Base-by-base conservation (phyloP, 2,797 vertebrate genomes). In the Alauda arvensis region DNA sequence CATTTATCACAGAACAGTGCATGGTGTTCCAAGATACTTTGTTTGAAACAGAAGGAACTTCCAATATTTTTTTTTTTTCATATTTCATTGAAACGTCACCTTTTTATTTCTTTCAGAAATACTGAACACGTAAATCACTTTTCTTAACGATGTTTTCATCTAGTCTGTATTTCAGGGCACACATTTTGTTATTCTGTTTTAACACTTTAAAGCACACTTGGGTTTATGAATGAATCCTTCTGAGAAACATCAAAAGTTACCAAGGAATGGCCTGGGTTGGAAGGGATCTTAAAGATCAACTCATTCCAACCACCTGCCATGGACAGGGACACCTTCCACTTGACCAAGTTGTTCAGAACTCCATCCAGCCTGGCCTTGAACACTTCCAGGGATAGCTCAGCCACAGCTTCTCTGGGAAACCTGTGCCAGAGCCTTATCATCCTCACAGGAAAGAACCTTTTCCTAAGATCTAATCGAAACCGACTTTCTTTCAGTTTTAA, bases 381-480 rank as follows among this genome's bases (percentile, higher is more conserved):
- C 12, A 45, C 0, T 56, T 29, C 37, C 24, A 68, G 17, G n/a
- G 14, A 29, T 51, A 10, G 5, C 2, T 0, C n/a, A 68, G 5
- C 3, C 33, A 25, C 8, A 62, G 1, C 14, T 51, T 29, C 1
- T 62, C 28, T 31, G 18, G 21, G 17, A 8, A 65, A 55, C 2
- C 9, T 66, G 8, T 56, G 5, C 10, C 29, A 61, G 24, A 0
- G 5, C 6, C 37, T 83, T 8, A 51, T 14, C 25, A 34, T 4
- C 4, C 13, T 34, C 16, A 39, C 5, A 28, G 29, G 8, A 31
- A 74, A 67, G 5, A 78, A 7, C 3, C 12, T 67, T 11, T 55
- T 45, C 25, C 18, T 40, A 31, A 40, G 6, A 24, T 6, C 3
- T 20, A 11, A 20, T 45, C 10, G 24, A 40, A 53, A 18, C 15